phyloP scores from a whole-genome alignment of 2,888 invertebrate genomes.

The Hybos culiciformis region DNA sequence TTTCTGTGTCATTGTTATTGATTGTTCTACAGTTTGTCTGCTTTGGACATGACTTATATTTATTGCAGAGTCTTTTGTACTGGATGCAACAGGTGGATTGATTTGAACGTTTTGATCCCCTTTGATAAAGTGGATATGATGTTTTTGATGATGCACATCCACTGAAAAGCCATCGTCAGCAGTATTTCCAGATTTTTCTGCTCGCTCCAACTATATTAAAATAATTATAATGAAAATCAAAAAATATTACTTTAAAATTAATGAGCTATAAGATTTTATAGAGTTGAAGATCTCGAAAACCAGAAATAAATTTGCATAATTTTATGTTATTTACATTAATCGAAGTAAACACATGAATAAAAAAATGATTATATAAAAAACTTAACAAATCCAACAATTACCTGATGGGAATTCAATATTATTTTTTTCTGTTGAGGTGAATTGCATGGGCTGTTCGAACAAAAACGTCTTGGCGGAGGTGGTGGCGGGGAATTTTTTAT shows the following conservation, averaged over 20 bases:
- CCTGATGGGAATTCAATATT: not conserved
- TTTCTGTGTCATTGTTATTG: conserved; percentile 1
- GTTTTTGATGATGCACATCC: conserved; percentile 36
- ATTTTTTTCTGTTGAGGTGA: not conserved
- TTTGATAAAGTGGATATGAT: conserved; percentile 10
- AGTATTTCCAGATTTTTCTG: conserved; percentile 32
- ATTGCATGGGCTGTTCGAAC: conserved; percentile 27
- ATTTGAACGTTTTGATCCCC: conserved; percentile 17
- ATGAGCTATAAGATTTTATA: no score
- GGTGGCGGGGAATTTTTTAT: conserved; percentile 24
- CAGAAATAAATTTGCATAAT: no score
- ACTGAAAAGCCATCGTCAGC: conserved; percentile 39
- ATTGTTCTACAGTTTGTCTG: conserved; percentile 18
- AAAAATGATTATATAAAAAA: no score
- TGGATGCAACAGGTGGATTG: conserved; percentile 3
- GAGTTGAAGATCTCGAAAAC: no score
- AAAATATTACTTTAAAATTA: no score
- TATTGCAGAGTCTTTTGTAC: conserved; percentile 13
- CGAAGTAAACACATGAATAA: no score
- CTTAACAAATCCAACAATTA: no score
- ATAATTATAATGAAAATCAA: not conserved
- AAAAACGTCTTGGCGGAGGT: conserved; percentile 33
- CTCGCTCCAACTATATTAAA: conserved; percentile 18
- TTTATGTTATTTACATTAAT: no score
- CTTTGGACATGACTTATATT: conserved; percentile 22